A percentile compares a stretch with the other conserved stretches of the same genome.
phyloP scores from a whole-genome alignment of 2,113 vertebrate species.

The Nymphicus hollandicus region DNA sequence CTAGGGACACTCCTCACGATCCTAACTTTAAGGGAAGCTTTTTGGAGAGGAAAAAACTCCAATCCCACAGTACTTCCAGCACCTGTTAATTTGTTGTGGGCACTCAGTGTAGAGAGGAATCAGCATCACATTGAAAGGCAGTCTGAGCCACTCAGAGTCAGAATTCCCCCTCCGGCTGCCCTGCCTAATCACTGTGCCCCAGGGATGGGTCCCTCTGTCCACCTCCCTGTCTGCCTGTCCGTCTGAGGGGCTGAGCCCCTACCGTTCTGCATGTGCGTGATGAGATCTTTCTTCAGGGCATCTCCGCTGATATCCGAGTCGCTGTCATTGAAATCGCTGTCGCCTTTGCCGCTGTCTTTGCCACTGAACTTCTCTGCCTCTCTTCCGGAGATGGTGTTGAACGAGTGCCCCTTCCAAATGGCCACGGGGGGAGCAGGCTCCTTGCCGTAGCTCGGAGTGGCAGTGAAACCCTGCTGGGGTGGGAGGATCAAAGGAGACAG shows the following conservation, averaged over 20 bases:
- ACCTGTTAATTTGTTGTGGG: not conserved
- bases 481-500: not conserved
- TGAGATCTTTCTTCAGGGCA: slow-evolving; percentile 88
- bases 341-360: slow-evolving; percentile 97
- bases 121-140: not conserved
- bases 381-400: slow-evolving; percentile 89
- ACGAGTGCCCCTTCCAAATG: slow-evolving; percentile 95
- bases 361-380: slow-evolving; percentile 94
- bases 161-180: not conserved
- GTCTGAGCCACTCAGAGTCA: not conserved
- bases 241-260: slow-evolving; percentile 9
- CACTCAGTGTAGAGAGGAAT: not conserved
- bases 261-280: slow-evolving; percentile 91
- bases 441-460: slow-evolving; percentile 83
- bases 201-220: not conserved
- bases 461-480: slow-evolving; percentile 79
- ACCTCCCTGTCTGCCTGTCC: not conserved
- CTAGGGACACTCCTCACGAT: not conserved
- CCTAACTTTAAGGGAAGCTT: not conserved
- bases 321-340: slow-evolving; percentile 98
- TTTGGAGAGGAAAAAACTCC: not conserved
- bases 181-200: not conserved
- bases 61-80: not conserved
- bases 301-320: slow-evolving; percentile 95
- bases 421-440: slow-evolving; percentile 84